A percentile compares a stretch with the other conserved stretches of the same genome.
Conservation (phyloP, 2,797 vertebrate genomes). For the Holocentrus rufus region DNA sequence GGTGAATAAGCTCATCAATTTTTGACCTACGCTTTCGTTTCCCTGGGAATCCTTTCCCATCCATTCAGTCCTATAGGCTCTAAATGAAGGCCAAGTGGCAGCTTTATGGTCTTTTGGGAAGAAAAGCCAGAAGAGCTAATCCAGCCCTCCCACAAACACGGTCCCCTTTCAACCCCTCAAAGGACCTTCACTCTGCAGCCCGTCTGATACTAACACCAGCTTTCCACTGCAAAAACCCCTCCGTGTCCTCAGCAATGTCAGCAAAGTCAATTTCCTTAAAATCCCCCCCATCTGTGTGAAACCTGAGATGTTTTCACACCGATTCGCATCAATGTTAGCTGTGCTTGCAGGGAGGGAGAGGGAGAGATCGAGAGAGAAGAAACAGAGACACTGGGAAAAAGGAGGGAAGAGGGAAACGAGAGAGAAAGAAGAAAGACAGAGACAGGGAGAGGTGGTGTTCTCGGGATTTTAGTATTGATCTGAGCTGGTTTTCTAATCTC, state of each 20-base stretch:
- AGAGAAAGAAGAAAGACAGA: not conserved
- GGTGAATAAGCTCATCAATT: constrained; percentile 18
- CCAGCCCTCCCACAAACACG: constrained; percentile 65
- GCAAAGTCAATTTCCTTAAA: constrained; percentile 44
- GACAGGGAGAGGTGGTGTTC: constrained; percentile 32
- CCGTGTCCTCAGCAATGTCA: constrained; percentile 22
- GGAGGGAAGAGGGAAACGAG: not conserved
- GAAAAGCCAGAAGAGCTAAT: constrained; percentile 73
- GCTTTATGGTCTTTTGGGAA: constrained; percentile 78
- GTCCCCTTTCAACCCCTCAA: constrained; percentile 46
- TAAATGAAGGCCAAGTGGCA: constrained; percentile 70
- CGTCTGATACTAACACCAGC: constrained; percentile 22
- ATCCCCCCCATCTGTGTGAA: constrained; percentile 27
- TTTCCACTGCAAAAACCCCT: constrained; percentile 4
- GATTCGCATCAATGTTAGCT: constrained; percentile 8
- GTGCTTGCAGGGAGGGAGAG: not conserved
- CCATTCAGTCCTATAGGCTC: constrained; percentile 52
- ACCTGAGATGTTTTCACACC: constrained; percentile 38
- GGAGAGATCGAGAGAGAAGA: not conserved
- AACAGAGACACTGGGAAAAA: not conserved
- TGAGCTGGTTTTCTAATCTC: constrained; percentile 60
- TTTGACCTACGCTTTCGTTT: constrained; percentile 42
- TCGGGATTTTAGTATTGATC: constrained; percentile 71
- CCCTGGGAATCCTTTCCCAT: constrained; percentile 43
- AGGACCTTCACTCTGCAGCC: constrained; percentile 42